Evolutionary conservation across 1,140 invertebrate species (phyloP).

Genomic region (Apis laboriosa): DNA sequence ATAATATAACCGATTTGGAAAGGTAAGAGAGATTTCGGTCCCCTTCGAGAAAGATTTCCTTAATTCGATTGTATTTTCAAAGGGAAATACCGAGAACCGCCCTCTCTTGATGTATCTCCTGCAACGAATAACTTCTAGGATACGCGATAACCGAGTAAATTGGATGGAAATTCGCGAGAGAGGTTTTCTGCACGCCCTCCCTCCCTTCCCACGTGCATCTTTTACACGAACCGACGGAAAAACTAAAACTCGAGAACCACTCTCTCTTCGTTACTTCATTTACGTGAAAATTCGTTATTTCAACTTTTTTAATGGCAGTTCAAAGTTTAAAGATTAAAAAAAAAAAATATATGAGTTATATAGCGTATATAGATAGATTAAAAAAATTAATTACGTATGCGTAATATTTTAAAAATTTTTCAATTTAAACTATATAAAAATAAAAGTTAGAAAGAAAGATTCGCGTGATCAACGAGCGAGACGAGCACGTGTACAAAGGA

Average conservation of each 20-base stretch:
- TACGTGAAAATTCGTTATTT: neutral
- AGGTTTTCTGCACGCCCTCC: constrained; percentile 19
- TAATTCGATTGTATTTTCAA: constrained; percentile 8
- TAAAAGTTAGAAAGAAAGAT: neutral
- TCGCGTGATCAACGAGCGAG: neutral
- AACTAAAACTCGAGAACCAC: neutral
- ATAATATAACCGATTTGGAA: neutral
- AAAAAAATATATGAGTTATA: too few relatives aligned
- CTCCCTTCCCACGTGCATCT: neutral
- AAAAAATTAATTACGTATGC: too few relatives aligned
- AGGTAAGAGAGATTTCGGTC: neutral
- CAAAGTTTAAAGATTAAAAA: neutral
- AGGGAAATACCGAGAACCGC: neutral
- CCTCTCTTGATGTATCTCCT: neutral
- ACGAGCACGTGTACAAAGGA: neutral
- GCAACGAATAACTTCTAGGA: constrained; percentile 6
- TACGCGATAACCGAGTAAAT: constrained; percentile 39
- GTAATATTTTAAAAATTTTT: too few relatives aligned
- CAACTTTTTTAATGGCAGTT: neutral
- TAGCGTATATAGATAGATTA: too few relatives aligned
- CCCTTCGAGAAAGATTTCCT: neutral
- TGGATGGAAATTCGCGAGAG: constrained; percentile 48
- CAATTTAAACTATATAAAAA: neutral
- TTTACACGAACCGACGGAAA: neutral
- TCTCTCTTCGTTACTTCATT: constrained; percentile 1